phyloP scores from a whole-genome alignment of 2,113 vertebrate genomes.

The Pedetes capensis region DNA sequence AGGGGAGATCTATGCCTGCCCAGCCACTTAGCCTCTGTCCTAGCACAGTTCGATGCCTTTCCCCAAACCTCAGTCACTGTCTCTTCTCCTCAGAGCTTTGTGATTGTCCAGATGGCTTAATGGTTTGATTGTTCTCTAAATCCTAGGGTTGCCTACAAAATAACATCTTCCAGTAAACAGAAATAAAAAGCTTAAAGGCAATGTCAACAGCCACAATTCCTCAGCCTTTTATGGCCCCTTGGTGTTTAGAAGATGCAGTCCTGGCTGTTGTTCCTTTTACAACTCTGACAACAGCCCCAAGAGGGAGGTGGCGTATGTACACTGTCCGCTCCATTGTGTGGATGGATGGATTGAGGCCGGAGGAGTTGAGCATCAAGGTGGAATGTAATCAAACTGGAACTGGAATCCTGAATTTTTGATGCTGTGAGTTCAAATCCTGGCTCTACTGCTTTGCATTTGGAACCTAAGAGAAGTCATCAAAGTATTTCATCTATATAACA shows the following conservation, averaged over 20 bases:
- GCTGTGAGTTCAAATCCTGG: neutral
- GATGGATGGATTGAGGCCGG: neutral
- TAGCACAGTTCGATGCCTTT: rapidly evolving
- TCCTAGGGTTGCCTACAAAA: conserved; percentile 29
- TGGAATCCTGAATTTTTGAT: neutral
- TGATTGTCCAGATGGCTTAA: neutral
- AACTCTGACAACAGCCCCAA: neutral
- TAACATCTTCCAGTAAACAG: conserved; percentile 46
- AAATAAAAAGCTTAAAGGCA: conserved; percentile 24
- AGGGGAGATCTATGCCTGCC: neutral
- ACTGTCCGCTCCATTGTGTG: neutral
- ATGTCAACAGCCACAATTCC: neutral
- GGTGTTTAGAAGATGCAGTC: neutral
- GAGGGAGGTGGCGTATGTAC: neutral
- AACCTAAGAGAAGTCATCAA: neutral
- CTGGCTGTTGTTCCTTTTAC: neutral
- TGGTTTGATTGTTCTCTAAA: conserved; percentile 23
- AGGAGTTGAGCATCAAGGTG: no score
- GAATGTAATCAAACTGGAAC: neutral
- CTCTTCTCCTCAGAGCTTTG: neutral
- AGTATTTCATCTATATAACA: neutral
- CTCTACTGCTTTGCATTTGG: neutral
- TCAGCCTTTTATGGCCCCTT: conserved; percentile 37
- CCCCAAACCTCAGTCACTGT: neutral
- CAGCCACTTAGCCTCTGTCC: neutral